phyloP scores from a whole-genome alignment of 2,113 vertebrate genomes.

The Pogonocichla stellata region DNA sequence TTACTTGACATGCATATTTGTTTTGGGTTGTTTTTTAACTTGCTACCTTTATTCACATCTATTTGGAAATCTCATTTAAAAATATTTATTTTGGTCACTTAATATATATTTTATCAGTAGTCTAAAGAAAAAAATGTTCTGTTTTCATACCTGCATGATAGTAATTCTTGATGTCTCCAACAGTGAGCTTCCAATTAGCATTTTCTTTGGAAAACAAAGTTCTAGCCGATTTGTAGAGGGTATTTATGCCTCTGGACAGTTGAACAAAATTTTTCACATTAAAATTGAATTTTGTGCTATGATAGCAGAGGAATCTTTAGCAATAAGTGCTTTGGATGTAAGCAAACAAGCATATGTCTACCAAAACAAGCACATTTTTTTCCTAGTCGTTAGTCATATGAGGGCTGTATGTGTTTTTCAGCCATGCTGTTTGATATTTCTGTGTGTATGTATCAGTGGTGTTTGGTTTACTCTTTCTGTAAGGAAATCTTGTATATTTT shows the following conservation, averaged over 20 bases:
- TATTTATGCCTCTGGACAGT: not conserved
- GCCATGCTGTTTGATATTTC: not conserved
- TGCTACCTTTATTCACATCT: not conserved
- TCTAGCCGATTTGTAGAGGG: not conserved
- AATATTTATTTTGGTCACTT: not conserved
- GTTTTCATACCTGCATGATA: not conserved
- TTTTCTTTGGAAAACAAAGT: not conserved
- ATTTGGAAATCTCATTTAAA: not conserved
- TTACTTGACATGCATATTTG: not conserved
- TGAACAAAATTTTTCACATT: not conserved
- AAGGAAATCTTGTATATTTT: not conserved
- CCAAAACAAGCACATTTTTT: not conserved
- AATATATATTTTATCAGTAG: not conserved
- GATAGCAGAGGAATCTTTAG: not conserved
- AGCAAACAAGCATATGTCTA: not conserved
- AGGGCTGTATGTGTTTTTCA: not conserved
- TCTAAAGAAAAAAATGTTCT: not conserved
- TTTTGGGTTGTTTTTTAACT: not conserved
- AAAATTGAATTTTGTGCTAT: not conserved
- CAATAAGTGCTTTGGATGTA: not conserved
- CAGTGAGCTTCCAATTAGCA: not conserved
- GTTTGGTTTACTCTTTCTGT: not conserved
- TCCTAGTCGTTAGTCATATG: accelerated
- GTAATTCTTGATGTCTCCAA: not conserved
- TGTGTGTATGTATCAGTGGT: not conserved